Conservation (phyloP, 1,140 invertebrate genomes). For the Archegozetes longisetosus region DNA sequence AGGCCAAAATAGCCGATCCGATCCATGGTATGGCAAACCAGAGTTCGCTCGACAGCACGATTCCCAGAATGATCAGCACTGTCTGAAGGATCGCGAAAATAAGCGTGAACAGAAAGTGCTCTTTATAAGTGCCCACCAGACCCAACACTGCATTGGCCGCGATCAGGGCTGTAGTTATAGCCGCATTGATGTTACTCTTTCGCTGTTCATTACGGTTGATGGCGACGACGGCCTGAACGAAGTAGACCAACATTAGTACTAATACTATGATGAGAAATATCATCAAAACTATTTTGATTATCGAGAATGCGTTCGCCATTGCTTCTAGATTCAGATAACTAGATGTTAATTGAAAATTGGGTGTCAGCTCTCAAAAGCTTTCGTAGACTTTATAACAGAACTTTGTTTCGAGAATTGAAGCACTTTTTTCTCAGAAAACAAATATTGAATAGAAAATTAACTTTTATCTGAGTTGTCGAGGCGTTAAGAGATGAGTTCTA, state of each 20-base stretch:
- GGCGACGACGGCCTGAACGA: background rate
- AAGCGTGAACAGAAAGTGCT: constrained; percentile 11
- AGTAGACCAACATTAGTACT: constrained; percentile 9
- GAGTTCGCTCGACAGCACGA: background rate
- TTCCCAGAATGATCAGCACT: background rate
- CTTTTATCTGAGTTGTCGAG: too few relatives aligned
- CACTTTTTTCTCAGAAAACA: too few relatives aligned
- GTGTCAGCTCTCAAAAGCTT: too few relatives aligned
- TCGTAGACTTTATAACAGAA: too few relatives aligned
- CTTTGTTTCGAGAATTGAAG: too few relatives aligned
- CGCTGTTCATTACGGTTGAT: background rate
- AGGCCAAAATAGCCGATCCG: constrained; percentile 9
- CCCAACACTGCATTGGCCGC: constrained; percentile 4
- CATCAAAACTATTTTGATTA: constrained; percentile 1
- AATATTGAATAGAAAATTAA: too few relatives aligned
- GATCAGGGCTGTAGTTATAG: constrained; percentile 8
- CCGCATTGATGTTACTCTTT: background rate
- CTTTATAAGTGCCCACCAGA: constrained; percentile 4
- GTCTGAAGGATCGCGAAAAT: constrained; percentile 14
- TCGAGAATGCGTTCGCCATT: constrained; percentile 6
- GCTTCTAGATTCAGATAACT: too few relatives aligned
- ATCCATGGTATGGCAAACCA: constrained; percentile 12
- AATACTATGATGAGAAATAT: constrained; percentile 10
- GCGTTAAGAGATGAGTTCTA: too few relatives aligned
- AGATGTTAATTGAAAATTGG: too few relatives aligned